phyloP scores from a whole-genome alignment of 2,888 invertebrate species.

The Ophion obscuratus region DNA sequence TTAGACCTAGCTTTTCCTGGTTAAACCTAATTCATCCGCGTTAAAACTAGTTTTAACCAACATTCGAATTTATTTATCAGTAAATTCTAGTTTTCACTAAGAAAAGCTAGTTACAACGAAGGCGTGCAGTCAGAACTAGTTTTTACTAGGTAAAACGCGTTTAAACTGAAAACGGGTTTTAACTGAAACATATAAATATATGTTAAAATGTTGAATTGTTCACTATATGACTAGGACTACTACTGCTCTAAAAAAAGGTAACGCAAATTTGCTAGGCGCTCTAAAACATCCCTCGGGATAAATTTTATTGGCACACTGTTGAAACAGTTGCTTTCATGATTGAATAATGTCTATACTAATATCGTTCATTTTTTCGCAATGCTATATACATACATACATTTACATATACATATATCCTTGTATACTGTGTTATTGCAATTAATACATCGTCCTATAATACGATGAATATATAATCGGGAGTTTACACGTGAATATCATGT shows the following conservation, averaged over 20 bases:
- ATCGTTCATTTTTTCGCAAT: constrained; percentile 40
- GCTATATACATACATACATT: constrained; percentile 14
- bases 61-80: too few relatives aligned
- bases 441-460: constrained; percentile 13
- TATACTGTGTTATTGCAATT: constrained; percentile 33
- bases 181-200: too few relatives aligned
- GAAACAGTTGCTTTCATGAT: constrained; percentile 51
- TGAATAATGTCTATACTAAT: constrained; percentile 31
- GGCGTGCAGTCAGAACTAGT: too few relatives aligned
- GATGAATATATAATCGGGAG: not conserved
- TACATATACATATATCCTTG: constrained; percentile 10
- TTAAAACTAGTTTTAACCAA: too few relatives aligned
- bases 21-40: too few relatives aligned
- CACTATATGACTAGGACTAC: not conserved
- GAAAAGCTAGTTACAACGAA: too few relatives aligned
- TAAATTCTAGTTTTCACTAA: too few relatives aligned
- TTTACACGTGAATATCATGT: constrained; percentile 29
- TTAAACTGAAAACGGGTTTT: too few relatives aligned
- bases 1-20: too few relatives aligned
- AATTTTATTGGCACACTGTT: constrained; percentile 68
- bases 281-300: constrained; percentile 42
- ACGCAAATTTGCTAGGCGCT: not conserved
- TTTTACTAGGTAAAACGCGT: too few relatives aligned
- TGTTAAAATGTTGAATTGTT: too few relatives aligned
- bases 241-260: not conserved